These are phyloP conservation scores for Xiphophorus birchmanni DNA, from an alignment of 2,797 vertebrate genomes.

Conservation along the genomic window DNA sequence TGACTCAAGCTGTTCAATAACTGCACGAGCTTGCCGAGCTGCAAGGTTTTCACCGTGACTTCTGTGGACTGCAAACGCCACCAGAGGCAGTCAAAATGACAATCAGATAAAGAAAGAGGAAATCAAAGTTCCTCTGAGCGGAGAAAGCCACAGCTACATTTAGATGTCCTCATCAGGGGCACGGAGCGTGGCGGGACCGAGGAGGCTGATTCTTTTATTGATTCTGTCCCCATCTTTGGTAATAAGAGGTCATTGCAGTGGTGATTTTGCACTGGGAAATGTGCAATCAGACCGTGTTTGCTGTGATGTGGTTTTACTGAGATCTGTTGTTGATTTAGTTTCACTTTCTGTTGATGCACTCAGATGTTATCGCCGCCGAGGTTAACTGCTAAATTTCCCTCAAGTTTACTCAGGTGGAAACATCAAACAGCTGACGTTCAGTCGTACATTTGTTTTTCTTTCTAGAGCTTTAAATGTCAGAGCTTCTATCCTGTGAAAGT, in stretches of 20 bases:
- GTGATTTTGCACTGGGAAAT: constrained; percentile 12
- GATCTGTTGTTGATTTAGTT: constrained; percentile 18
- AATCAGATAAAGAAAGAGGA: constrained; percentile 41
- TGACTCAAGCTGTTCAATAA: constrained; percentile 64
- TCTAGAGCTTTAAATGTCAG: background rate
- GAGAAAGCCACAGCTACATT: constrained; percentile 34
- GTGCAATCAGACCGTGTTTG: constrained; percentile 15
- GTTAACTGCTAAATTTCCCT: constrained; percentile 12
- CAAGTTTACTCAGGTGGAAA: constrained; percentile 2
- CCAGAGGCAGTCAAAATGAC: constrained; percentile 45
- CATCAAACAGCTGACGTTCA: background rate
- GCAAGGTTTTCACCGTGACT: constrained; percentile 30
- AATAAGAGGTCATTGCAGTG: constrained; percentile 42
- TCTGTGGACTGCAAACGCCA: constrained; percentile 26
- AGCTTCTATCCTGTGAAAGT: background rate
- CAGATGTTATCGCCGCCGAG: constrained; percentile 7
- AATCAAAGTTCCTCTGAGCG: constrained; percentile 23
- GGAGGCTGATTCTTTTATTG: constrained; percentile 39
- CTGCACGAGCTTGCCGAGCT: constrained; percentile 31
- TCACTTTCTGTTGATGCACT: constrained; percentile 8
- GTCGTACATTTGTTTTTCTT: background rate
- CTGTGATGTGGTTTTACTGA: constrained; percentile 6
- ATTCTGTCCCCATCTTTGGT: constrained; percentile 44
- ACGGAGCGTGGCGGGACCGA: constrained; percentile 14
- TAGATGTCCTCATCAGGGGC: constrained; percentile 44